Percentiles rank a stretch among this genome's conserved stretches.
phyloP scores from a whole-genome alignment of 2,888 invertebrate genomes.

The Cephus spinipes region DNA sequence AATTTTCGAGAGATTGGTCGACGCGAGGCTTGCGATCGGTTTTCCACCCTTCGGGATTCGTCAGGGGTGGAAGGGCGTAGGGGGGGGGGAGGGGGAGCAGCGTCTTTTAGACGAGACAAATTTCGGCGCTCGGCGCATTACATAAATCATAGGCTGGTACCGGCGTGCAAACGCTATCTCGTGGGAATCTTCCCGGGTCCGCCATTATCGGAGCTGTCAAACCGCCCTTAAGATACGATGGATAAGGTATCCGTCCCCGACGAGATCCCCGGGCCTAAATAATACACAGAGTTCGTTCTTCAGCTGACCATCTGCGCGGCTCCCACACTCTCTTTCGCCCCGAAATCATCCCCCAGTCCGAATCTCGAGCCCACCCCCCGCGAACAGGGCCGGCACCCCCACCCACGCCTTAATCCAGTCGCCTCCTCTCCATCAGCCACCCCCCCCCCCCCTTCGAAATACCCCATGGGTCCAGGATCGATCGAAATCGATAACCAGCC shows the following conservation, averaged over 20 bases:
- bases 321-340: slow-evolving; percentile 18
- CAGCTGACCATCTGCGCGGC: slow-evolving; percentile 20
- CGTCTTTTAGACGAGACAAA: slow-evolving; percentile 33
- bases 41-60: background rate
- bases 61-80: too few relatives aligned
- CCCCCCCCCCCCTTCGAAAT: slow-evolving; percentile 2
- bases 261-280: slow-evolving; percentile 16
- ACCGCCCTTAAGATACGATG: slow-evolving; percentile 25
- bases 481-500: background rate
- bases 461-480: background rate
- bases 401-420: slow-evolving; percentile 33
- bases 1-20: background rate
- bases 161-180: background rate
- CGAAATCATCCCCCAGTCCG: slow-evolving; percentile 17
- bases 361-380: background rate
- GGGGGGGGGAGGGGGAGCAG: background rate
- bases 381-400: background rate
- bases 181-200: slow-evolving; percentile 4
- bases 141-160: slow-evolving; percentile 32
- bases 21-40: background rate
- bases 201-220: slow-evolving; percentile 26
- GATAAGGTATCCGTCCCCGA: slow-evolving; percentile 21
- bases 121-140: slow-evolving; percentile 31
- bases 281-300: slow-evolving; percentile 17
- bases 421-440: background rate